Evolutionary conservation across 2,888 invertebrate species (phyloP).

Genomic region (Didymodactylos carnosus): DNA sequence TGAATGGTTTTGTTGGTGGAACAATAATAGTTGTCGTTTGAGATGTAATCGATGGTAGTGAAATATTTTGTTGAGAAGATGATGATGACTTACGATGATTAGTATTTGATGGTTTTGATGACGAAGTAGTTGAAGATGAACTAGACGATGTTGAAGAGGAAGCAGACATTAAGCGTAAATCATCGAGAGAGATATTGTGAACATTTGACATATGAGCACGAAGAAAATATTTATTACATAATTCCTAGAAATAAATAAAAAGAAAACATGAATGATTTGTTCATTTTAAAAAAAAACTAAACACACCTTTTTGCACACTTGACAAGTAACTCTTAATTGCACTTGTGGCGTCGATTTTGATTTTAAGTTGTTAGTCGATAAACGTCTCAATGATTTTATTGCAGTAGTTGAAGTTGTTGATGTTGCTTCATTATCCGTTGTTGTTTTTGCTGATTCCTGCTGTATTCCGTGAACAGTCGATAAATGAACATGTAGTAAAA

Average conservation of each 20-base stretch:
- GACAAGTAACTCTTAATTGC: no score
- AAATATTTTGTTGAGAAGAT: neutral
- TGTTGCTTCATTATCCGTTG: neutral
- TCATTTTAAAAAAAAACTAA: no score
- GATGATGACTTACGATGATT: no score
- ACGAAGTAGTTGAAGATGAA: neutral
- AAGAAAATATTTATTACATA: no score
- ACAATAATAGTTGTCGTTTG: neutral
- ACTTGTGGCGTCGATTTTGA: neutral
- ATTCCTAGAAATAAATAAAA: no score
- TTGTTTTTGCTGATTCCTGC: neutral
- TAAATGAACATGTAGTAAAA: neutral
- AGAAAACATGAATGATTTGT: no score
- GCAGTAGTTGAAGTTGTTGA: neutral
- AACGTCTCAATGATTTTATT: neutral
- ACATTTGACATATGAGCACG: constrained; percentile 24
- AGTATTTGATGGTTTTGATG: neutral
- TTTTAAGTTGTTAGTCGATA: neutral
- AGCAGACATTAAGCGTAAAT: neutral
- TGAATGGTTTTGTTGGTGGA: neutral
- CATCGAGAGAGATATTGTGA: constrained; percentile 18
- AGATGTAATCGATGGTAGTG: no score
- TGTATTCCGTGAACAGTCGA: neutral
- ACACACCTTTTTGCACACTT: no score
- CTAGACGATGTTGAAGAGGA: no score